These are phyloP conservation scores for Tautogolabrus adspersus DNA, from an alignment of 2,113 vertebrate genomes.

Conservation along the genomic window DNA sequence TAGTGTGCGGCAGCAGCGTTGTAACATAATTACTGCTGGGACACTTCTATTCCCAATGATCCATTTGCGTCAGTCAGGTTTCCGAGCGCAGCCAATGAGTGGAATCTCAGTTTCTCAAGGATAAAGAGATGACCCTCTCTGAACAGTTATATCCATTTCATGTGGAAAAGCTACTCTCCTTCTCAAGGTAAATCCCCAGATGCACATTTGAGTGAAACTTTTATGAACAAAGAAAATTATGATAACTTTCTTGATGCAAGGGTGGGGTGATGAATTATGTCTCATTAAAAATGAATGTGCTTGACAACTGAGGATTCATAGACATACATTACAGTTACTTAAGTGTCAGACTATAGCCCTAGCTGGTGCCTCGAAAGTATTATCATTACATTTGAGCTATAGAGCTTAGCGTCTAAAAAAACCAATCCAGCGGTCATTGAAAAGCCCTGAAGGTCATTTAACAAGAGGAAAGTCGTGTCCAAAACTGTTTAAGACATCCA, in stretches of 20 bases:
- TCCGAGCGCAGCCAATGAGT: constrained; percentile 85
- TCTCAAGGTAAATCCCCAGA: constrained; percentile 76
- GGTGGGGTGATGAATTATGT: constrained; percentile 61
- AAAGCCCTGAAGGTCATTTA: not conserved
- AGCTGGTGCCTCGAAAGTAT: not conserved
- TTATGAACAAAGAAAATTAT: constrained; percentile 64
- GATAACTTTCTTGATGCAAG: constrained; percentile 58
- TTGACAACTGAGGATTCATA: constrained; percentile 41
- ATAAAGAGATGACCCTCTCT: constrained; percentile 87
- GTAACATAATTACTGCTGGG: constrained; percentile 91
- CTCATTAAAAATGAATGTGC: constrained; percentile 65
- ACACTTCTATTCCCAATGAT: constrained; percentile 89
- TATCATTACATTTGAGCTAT: not conserved
- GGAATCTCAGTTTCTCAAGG: constrained; percentile 89
- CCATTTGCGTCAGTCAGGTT: constrained; percentile 90
- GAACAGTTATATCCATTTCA: constrained; percentile 85
- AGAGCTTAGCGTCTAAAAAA: not conserved
- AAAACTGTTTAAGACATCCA: not conserved
- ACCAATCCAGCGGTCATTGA: not conserved
- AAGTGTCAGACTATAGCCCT: constrained; percentile 1
- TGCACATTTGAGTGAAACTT: constrained; percentile 74
- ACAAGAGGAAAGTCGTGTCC: not conserved
- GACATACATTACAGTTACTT: constrained; percentile 19
- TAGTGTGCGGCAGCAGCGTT: constrained; percentile 82
- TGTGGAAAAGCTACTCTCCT: constrained; percentile 72